Evolutionary conservation across 2,888 invertebrate species (phyloP).

Genomic region (Drosophila pseudotakahashii): DNA sequence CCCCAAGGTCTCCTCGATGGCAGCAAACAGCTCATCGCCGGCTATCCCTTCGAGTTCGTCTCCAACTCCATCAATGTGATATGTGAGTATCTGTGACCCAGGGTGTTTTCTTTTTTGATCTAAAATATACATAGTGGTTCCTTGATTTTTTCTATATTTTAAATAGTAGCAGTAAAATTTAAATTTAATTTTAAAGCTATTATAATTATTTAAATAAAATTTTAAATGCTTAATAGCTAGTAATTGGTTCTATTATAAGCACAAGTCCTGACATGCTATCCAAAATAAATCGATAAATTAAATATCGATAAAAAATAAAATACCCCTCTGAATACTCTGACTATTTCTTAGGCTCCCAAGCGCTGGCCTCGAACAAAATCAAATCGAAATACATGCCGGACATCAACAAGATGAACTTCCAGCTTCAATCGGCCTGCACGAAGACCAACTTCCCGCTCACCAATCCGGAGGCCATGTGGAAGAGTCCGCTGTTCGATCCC

Average conservation of each 20-base stretch:
- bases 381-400: slow-evolving; percentile 77
- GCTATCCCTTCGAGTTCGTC: slow-evolving; percentile 81
- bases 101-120: too few species aligned
- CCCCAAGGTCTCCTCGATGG: slow-evolving; percentile 74
- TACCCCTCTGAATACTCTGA: too few species aligned
- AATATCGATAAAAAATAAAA: too few species aligned
- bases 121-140: too few species aligned
- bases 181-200: too few species aligned
- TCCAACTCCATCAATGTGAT: slow-evolving; percentile 76
- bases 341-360: slow-evolving; percentile 75
- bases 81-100: slow-evolving; percentile 67
- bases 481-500: slow-evolving; percentile 76
- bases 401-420: slow-evolving; percentile 78
- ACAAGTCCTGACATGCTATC: too few species aligned
- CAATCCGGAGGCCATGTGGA: slow-evolving; percentile 79
- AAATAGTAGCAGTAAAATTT: too few species aligned
- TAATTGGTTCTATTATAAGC: too few species aligned
- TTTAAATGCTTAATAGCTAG: too few species aligned
- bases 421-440: slow-evolving; percentile 74
- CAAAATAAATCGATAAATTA: too few species aligned
- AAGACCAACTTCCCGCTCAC: slow-evolving; percentile 77
- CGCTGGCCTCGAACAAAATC: slow-evolving; percentile 71
- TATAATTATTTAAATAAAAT: too few species aligned
- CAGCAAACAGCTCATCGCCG: slow-evolving; percentile 81
- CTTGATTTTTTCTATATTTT: too few species aligned